Conservation (phyloP, 2,113 vertebrate genomes). For the Caracal caracal region DNA sequence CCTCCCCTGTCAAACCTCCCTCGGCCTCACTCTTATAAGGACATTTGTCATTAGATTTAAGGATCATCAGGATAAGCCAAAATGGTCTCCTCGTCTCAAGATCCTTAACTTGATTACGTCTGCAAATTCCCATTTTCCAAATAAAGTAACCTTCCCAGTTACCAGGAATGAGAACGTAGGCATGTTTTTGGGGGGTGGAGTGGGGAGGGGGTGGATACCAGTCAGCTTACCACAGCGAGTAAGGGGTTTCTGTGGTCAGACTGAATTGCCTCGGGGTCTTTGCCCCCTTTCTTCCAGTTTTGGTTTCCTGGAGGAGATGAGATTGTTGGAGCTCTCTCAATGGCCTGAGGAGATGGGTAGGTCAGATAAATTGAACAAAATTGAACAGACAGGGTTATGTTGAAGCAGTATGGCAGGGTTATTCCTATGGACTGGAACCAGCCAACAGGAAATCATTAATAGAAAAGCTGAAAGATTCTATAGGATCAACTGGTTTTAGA, state of each 20-base stretch:
- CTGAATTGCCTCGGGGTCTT: background rate
- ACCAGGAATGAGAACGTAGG: background rate
- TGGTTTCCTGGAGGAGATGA: background rate
- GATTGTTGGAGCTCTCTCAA: background rate
- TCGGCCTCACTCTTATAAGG: background rate
- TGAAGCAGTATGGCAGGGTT: background rate
- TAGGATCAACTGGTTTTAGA: background rate
- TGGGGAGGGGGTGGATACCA: background rate
- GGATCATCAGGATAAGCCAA: background rate
- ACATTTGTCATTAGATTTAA: background rate
- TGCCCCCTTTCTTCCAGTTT: background rate
- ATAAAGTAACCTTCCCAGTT: background rate
- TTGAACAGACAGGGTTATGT: background rate
- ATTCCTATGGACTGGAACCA: background rate
- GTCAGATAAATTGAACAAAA: slow-evolving; percentile 12
- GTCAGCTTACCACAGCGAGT: background rate
- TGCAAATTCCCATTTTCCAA: background rate
- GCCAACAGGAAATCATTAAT: background rate
- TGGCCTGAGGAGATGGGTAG: background rate
- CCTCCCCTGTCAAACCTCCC: background rate
- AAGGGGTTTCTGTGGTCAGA: background rate
- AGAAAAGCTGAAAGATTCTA: background rate
- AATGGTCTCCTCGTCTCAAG: background rate
- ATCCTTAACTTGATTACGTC: background rate
- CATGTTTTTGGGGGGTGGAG: background rate